A percentile compares a stretch with the other conserved stretches of the same genome.
phyloP scores from a whole-genome alignment of 1,140 invertebrate species.

The Cataglyphis hispanica region DNA sequence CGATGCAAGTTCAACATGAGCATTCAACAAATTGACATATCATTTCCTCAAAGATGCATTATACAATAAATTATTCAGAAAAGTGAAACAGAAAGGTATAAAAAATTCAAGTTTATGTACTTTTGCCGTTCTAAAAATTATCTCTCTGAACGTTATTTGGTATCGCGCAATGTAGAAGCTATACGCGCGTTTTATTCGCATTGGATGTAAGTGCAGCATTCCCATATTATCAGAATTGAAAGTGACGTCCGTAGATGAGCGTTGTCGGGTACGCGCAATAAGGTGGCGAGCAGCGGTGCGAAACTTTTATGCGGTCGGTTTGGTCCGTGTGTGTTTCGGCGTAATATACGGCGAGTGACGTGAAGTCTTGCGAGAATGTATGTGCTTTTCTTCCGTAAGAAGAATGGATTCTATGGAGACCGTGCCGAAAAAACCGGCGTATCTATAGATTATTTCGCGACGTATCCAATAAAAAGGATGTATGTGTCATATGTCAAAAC shows the following conservation, averaged over 20 bases:
- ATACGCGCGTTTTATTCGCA: neutral
- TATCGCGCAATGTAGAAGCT: conserved; percentile 10
- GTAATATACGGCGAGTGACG: conserved; percentile 34
- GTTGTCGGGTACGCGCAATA: conserved; percentile 21
- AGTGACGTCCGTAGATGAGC: neutral
- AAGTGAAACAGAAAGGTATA: neutral
- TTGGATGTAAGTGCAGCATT: conserved; percentile 10
- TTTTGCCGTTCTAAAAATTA: neutral
- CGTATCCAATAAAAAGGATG: neutral
- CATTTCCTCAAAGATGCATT: neutral
- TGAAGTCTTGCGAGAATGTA: neutral
- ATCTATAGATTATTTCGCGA: neutral
- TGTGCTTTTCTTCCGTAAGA: conserved; percentile 48
- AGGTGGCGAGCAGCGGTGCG: conserved; percentile 37
- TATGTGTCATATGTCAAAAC: too few relatives aligned
- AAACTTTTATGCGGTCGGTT: conserved; percentile 37
- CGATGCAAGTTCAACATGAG: neutral
- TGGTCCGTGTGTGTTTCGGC: conserved; percentile 27
- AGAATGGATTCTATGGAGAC: neutral
- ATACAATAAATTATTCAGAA: neutral
- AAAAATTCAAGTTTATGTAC: neutral
- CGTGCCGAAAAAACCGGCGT: neutral
- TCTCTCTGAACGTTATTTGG: neutral
- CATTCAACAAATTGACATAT: neutral
- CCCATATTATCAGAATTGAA: conserved; percentile 33